These are phyloP conservation scores for Neolamprologus brichardi DNA, from an alignment of 2,113 vertebrate species.

Conservation along the genomic window DNA sequence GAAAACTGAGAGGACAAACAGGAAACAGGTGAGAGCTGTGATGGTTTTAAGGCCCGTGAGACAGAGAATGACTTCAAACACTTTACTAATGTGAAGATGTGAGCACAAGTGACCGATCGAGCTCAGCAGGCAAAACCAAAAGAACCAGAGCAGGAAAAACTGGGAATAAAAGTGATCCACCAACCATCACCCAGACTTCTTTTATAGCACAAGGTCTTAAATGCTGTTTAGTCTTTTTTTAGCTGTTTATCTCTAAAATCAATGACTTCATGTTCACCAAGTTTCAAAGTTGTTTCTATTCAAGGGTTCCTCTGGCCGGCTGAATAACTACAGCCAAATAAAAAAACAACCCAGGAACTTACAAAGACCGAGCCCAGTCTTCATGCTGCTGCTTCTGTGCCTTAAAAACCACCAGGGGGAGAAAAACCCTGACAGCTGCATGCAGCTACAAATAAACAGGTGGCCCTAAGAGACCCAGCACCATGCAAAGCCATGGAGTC, in stretches of 20 bases:
- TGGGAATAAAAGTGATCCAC: rapidly evolving
- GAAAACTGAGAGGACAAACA: background rate
- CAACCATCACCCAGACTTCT: background rate
- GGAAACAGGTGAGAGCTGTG: background rate
- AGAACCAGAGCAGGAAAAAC: background rate
- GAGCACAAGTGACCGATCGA: background rate
- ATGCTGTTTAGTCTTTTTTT: background rate
- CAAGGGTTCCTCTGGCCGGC: background rate
- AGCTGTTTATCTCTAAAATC: background rate
- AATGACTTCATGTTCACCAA: background rate
- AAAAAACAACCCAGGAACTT: background rate
- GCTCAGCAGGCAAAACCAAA: background rate
- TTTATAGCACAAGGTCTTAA: background rate
- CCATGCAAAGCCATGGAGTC: background rate
- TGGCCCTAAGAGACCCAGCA: background rate
- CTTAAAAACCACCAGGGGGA: background rate
- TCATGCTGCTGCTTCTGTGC: background rate
- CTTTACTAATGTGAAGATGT: background rate
- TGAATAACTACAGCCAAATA: background rate
- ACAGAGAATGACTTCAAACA: background rate
- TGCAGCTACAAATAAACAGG: background rate
- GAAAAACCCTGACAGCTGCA: background rate
- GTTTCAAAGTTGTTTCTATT: rapidly evolving
- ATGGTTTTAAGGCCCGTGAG: rapidly evolving
- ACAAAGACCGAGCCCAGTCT: background rate